Percentiles rank a stretch among this genome's conserved stretches.
Evolutionary conservation across 2,113 vertebrate genomes (phyloP).

Genomic region (Neofelis nebulosa): DNA sequence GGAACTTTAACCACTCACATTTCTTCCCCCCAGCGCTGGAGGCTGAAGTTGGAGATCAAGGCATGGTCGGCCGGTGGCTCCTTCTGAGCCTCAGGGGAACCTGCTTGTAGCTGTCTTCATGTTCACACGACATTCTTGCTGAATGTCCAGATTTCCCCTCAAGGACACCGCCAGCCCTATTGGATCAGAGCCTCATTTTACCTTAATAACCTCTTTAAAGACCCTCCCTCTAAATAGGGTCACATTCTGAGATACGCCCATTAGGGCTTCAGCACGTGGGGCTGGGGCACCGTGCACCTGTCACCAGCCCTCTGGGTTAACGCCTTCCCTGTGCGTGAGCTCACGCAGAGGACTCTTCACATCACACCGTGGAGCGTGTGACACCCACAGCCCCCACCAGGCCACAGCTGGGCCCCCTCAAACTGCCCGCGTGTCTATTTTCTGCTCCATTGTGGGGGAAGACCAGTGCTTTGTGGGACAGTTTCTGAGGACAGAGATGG

Average conservation of each 20-base stretch:
- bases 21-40: rapidly evolving
- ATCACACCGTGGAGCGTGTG: rapidly evolving
- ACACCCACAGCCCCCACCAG: rapidly evolving
- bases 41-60: background rate
- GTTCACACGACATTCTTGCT: rapidly evolving
- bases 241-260: background rate
- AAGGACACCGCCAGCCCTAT: background rate
- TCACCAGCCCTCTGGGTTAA: too few species aligned
- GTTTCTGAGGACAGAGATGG: background rate
- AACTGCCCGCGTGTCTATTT: rapidly evolving
- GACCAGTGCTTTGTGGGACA: rapidly evolving
- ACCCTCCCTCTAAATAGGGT: background rate
- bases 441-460: background rate
- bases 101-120: rapidly evolving
- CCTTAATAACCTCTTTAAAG: background rate
- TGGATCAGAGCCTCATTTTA: background rate
- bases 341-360: rapidly evolving
- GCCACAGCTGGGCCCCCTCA: rapidly evolving
- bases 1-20: rapidly evolving
- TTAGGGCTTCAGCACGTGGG: background rate
- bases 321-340: rapidly evolving
- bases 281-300: rapidly evolving
- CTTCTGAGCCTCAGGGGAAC: background rate
- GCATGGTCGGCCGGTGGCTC: rapidly evolving
- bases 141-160: background rate